A percentile compares a stretch with the other conserved stretches of the same genome.
phyloP scores from a whole-genome alignment of 2,797 vertebrate species.

The Acrossocheilus fasciatus region DNA sequence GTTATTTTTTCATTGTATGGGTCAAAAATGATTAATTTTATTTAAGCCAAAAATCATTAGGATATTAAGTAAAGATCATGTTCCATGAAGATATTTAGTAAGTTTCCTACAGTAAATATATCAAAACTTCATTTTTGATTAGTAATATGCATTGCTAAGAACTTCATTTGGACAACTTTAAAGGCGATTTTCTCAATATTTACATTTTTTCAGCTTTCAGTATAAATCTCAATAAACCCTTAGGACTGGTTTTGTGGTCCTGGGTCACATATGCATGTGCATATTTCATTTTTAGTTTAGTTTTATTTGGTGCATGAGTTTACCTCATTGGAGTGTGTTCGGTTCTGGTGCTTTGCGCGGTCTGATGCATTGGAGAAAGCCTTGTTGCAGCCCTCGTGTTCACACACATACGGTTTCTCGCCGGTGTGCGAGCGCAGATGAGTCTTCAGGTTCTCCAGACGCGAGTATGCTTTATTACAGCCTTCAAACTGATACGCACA shows the following conservation, averaged over 20 bases:
- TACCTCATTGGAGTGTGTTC: constrained; percentile 96
- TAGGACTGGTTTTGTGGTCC: background rate
- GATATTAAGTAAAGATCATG: background rate
- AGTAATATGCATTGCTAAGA: background rate
- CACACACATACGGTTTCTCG: constrained; percentile 98
- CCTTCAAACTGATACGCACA: constrained; percentile 89
- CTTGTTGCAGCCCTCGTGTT: constrained; percentile 97
- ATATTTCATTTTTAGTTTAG: background rate
- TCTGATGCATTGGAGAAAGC: constrained; percentile 98
- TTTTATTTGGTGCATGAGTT: background rate
- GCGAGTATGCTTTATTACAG: constrained; percentile 97
- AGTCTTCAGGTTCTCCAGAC: constrained; percentile 97
- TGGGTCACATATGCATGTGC: too few species aligned
- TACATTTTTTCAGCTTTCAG: background rate
- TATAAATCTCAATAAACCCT: background rate
- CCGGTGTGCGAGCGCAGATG: constrained; percentile 97
- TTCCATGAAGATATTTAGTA: too few species aligned
- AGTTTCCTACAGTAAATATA: too few species aligned
- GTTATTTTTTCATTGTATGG: too few species aligned
- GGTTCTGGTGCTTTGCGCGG: constrained; percentile 97
- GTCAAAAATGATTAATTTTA: too few species aligned
- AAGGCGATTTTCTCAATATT: background rate
- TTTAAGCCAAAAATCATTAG: background rate
- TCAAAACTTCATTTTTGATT: background rate
- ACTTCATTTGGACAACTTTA: background rate